phyloP scores from a whole-genome alignment of 2,888 invertebrate genomes.

The Idaea dimidiata region DNA sequence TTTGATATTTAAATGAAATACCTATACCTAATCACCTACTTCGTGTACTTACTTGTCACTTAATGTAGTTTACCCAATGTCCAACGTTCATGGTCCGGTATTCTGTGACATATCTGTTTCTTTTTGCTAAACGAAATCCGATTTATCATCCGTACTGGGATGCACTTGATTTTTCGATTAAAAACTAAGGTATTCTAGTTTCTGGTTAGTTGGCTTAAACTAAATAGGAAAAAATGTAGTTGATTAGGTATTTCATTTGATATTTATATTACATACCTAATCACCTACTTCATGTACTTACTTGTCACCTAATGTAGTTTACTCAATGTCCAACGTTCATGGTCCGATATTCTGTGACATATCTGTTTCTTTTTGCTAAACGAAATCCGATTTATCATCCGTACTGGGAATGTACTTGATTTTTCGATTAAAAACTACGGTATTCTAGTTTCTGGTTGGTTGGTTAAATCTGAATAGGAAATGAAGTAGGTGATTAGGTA shows the following conservation, averaged over 20 bases:
- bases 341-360: conserved; percentile 22
- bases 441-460: no score
- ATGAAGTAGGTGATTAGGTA: not conserved
- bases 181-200: no score
- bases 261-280: no score
- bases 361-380: no score
- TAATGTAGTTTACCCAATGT: conserved; percentile 44
- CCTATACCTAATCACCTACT: no score
- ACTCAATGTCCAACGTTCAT: conserved; percentile 25
- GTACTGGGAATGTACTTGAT: conserved; percentile 7
- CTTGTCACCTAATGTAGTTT: conserved; percentile 50
- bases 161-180: conserved; percentile 1
- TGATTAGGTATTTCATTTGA: no score
- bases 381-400: conserved; percentile 10
- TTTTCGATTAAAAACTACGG: no score
- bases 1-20: no score
- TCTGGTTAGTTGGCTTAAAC: conserved; percentile 5
- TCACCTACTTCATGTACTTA: no score
- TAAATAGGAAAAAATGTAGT: conserved; percentile 10
- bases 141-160: conserved; percentile 12
- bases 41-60: no score
- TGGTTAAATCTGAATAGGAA: conserved; percentile 13
- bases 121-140: no score
- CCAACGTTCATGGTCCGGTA: not conserved
- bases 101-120: conserved; percentile 21